Conservation (phyloP, 2,888 invertebrate species). For the Latrodectus elegans region DNA sequence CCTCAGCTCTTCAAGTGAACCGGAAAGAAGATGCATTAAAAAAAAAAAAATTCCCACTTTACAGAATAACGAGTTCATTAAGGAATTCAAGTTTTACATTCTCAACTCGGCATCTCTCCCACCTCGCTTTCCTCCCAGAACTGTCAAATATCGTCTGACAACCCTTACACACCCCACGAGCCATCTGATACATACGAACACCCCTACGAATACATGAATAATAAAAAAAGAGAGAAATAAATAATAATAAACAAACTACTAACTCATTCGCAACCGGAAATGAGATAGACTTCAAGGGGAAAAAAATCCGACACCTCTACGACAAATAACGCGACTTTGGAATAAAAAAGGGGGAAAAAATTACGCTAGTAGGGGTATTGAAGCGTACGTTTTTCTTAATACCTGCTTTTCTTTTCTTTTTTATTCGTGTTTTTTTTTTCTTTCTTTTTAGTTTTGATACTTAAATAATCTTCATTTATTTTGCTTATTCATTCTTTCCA, state of each 20-base stretch:
- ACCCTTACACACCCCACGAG: neutral
- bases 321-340: conserved; percentile 46
- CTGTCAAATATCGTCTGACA: neutral
- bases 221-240: conserved; percentile 13
- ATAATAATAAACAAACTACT: conserved; percentile 24
- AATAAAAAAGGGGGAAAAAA: neutral
- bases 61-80: neutral
- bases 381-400: conserved; percentile 44
- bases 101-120: neutral
- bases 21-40: too few species aligned
- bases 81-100: neutral
- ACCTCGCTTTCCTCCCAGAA: neutral
- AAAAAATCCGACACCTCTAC: conserved; percentile 34
- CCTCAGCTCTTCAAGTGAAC: too few species aligned
- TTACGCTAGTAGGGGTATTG: conserved; percentile 9
- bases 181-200: neutral
- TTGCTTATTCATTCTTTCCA: neutral
- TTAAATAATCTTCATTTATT: conserved; percentile 25
- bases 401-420: conserved; percentile 8
- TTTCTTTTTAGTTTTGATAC: conserved; percentile 35
- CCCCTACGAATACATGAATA: neutral
- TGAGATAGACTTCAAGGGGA: conserved; percentile 44
- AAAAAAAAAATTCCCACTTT: neutral
- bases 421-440: neutral
- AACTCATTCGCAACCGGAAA: conserved; percentile 47